A percentile compares a stretch with the other conserved stretches of the same genome.
Evolutionary conservation across 2,113 vertebrate genomes (phyloP).

Genomic region (Fulica atra): DNA sequence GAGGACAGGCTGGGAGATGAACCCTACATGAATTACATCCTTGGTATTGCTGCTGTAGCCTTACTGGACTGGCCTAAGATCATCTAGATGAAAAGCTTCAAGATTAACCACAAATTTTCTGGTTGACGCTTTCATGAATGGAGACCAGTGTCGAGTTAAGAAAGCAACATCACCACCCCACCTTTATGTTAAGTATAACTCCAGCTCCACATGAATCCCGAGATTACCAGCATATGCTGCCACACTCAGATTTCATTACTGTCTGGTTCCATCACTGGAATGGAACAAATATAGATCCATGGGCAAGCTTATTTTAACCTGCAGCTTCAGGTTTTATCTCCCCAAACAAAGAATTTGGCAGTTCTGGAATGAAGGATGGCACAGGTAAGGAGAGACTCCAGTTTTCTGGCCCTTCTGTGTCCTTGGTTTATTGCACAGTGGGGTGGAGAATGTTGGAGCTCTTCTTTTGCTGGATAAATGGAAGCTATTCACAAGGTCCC

Average conservation of each 20-base stretch:
- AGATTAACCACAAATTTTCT: not conserved
- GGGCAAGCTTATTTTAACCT: not conserved
- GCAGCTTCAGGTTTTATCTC: not conserved
- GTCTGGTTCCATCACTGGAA: not conserved
- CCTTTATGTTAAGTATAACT: too few species aligned
- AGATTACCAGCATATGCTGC: not conserved
- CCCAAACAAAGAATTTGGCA: not conserved
- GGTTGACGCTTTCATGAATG: not conserved
- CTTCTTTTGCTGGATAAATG: conserved; percentile 28
- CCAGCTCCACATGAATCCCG: not conserved
- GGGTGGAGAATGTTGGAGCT: not conserved
- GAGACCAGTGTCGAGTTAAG: not conserved
- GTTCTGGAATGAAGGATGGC: not conserved
- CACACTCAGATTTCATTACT: not conserved
- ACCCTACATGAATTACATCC: fast-evolving
- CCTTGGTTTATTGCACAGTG: not conserved
- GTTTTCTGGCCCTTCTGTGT: not conserved
- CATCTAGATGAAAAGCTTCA: not conserved
- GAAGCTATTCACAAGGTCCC: conserved; percentile 23
- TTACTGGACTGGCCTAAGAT: not conserved
- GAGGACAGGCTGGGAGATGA: not conserved
- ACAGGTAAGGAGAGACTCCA: not conserved
- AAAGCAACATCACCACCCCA: not conserved
- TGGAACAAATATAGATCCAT: not conserved
- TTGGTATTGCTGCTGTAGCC: not conserved